Evolutionary conservation across 2,113 vertebrate species (phyloP), one percentile per base, ranked within the genome.

Genomic region (Otocyon megalotis): DNA sequence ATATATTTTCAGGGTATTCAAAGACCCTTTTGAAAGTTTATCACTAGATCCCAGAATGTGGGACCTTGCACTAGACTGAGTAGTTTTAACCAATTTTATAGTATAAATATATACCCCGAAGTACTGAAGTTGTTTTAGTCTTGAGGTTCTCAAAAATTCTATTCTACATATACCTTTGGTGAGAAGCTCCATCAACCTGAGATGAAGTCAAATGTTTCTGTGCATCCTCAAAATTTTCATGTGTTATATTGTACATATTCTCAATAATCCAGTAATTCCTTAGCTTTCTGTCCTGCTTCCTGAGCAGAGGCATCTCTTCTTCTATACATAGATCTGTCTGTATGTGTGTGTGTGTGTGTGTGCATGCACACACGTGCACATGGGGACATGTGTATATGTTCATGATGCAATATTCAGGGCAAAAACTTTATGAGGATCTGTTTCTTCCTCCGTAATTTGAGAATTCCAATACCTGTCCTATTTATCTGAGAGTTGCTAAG

Each of bases 31-130:
- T 35, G 65, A 90, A 86, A 89, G 6, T 8, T 28, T 37, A 60
- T 22, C 22, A 35, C 1, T 82, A 7, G 24, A 54, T 92, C 4
- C 24, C 15, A 65, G 7, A 4, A 91, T 17, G 76, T 0, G 37
- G 12, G 0, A 82, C 1, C 3, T 19, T 76, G 10, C 35, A 32
- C 13, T 71, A 88, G 71, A 43, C 17, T 53, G 53, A 85, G 37
- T 96, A 93, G 13, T 69, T 95, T 83, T 69, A 69, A 83, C 4
- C 26, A 80, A 79, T 93, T 80, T 43, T 30, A 1, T 43, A 69
- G 8, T 65, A 74, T 56, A 85, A 77, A 65, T 77, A n/a, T 72
- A 28, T 32, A 35, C 5, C 24, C 24, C 69, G 54, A 84, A 71
- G 28, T 74, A 50, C 71, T 74, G 5, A 82, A 72, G 65, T 48